Base-by-base conservation (phyloP, 2,113 vertebrate genomes). In the Sander lucioperca region DNA sequence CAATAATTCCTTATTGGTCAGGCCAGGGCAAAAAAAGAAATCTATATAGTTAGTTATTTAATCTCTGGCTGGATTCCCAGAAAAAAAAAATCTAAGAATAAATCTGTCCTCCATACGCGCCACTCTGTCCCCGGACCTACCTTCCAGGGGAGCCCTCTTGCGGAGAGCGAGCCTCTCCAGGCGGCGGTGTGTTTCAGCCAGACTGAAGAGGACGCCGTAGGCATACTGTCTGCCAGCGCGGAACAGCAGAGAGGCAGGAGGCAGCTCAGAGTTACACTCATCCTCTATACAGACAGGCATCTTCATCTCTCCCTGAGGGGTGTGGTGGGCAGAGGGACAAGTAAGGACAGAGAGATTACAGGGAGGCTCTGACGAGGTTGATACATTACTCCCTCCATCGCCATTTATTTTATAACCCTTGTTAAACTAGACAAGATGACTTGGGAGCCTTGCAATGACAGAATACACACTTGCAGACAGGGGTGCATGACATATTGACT, bases 221-320 rank as follows among this genome's bases (percentile, higher is more conserved):
- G 96, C 94, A 64, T 97, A 97, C 56, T 98, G 97, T 74, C 97
- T 93, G 47, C 96, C 96, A 59, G 96, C 95, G 2, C 97, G 96
- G 93, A 97, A 98, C 43, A 97, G 96, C 90, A 97, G 92, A 30
- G 96, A 95, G 69, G 96, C 96, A 66, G 97, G 97, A 33, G 97
- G 97, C 69, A 98, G 93, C 82, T 98, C 97, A 12, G 96, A 93
- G 92, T 97, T 97, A 92, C 96, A 96, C 89, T 97, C 97, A 18
- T 98, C 97, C 88, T 98, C 97, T 84, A 97, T 97, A 93, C 97
- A 97, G 57, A 98, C 96, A 2, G 97, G 96, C 89, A 98, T 96
- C 93, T 97, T 98, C 94, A 97, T 96, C 90, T 98, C 97, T 83
- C 97, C 97, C 97, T 98, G 93, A 47, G 65, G 63, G 56, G 54